Evolutionary conservation across 2,113 vertebrate genomes (phyloP).

Genomic region (Callocephalon fimbriatum): DNA sequence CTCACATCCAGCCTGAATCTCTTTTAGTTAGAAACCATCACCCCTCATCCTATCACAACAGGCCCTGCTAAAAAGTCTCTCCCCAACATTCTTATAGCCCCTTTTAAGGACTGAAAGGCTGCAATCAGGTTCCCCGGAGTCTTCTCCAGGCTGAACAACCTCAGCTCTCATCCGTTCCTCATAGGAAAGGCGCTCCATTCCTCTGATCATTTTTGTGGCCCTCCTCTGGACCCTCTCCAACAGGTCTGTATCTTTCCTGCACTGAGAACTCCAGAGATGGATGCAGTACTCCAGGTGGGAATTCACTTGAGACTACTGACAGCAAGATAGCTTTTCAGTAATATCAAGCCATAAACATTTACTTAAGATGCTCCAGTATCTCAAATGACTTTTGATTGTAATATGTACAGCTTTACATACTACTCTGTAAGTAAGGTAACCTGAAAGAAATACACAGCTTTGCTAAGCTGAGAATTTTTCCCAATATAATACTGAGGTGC

Average conservation of each 20-base stretch:
- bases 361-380: background rate
- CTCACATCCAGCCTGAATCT: background rate
- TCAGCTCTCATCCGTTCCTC: background rate
- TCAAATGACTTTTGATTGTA: background rate
- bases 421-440: background rate
- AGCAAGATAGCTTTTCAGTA: background rate
- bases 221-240: background rate
- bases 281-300: background rate
- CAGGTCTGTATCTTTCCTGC: background rate
- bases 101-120: background rate
- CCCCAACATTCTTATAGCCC: background rate
- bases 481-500: background rate
- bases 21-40: background rate
- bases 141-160: background rate
- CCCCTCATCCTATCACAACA: background rate
- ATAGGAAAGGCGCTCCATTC: background rate
- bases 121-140: background rate
- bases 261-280: background rate
- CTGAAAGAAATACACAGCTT: background rate
- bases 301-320: background rate
- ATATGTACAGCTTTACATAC: background rate
- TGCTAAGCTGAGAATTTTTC: background rate
- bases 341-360: background rate
- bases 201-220: background rate
- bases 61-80: background rate